Base-by-base conservation (phyloP, 2,113 vertebrate genomes). In the Phocoena phocoena region DNA sequence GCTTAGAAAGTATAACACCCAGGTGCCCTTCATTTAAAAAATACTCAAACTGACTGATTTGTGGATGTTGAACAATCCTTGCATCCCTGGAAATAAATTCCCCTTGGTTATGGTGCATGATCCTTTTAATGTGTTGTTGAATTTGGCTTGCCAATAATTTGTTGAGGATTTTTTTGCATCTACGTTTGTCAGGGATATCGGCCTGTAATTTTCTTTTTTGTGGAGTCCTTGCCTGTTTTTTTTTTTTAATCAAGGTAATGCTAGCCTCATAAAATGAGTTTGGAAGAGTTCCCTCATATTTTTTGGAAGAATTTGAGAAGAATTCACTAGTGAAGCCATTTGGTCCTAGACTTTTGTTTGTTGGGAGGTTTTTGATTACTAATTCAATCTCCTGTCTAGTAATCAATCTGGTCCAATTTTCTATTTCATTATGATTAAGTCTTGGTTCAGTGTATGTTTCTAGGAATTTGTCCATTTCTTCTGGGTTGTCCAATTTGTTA, bases 11-110 rank as follows among this genome's bases (percentile, higher is more conserved):
- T 93, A 38, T 79, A 73, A 63, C 65, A 70, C 70, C 41, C 36
- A 31, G 50, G 67, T 65, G 28, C 18, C 20, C 60, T 81, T 68
- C 80, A 86, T 76, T 92, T 44, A 95, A 93, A 82, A 95, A 92
- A 55, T 44, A 62, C 60, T 71, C 53, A 28, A 14, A 2, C 31
- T 8, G 76, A 79, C 76, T 79, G 31, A 55, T 79, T 53, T n/a
- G 18, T 79, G 76, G 18, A n/a, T n/a, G 74, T 77, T n/a, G 20
- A 6, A 65, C 62, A 53, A 11, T 79, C 11, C 47, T 79, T 55
- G 76, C 31, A 53, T 55, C 76, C 50, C 31, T 13, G 28, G 31
- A 33, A 79, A 20, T 33, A 79, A 55, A 79, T 55, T 23, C 76
- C 6, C 8, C 76, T n/a, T 79, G 76, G 55, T 79, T 6, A 4